phyloP scores from a whole-genome alignment of 2,888 invertebrate species.

The Aplocera efformata region DNA sequence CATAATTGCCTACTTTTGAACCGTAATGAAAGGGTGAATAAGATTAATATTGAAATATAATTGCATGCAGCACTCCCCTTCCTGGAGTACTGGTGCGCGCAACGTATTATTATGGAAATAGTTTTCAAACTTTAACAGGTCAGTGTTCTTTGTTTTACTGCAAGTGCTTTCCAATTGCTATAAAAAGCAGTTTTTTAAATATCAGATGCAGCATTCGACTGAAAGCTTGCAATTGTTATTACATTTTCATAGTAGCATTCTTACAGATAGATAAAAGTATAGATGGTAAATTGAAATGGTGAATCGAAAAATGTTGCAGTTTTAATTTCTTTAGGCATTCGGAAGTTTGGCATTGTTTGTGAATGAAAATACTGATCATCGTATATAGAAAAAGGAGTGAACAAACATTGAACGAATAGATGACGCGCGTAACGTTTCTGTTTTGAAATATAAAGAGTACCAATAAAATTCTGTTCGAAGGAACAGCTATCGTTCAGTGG shows the following conservation, averaged over 20 bases:
- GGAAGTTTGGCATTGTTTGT: constrained; percentile 13
- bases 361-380: constrained; percentile 23
- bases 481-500: constrained; percentile 59
- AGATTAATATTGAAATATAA: constrained; percentile 62
- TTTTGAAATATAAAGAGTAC: constrained; percentile 36
- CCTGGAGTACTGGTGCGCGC: constrained; percentile 30
- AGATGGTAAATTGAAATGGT: constrained; percentile 22
- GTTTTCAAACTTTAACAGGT: constrained; percentile 54
- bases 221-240: constrained; percentile 19
- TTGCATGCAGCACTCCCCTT: constrained; percentile 48
- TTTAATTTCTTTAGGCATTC: constrained; percentile 13
- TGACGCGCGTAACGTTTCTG: constrained; percentile 18
- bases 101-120: constrained; percentile 68
- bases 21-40: constrained; percentile 43
- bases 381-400: constrained; percentile 25
- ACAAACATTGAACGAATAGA: constrained; percentile 31
- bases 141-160: constrained; percentile 58
- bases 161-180: constrained; percentile 47
- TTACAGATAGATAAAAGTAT: too few relatives aligned
- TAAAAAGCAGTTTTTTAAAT: constrained; percentile 40
- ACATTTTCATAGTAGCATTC: constrained; percentile 11
- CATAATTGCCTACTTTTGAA: constrained; percentile 34
- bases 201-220: constrained; percentile 20
- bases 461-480: constrained; percentile 61
- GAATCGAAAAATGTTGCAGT: constrained; percentile 13